Conservation (phyloP, 2,797 vertebrate species). For the Trachops cirrhosus region DNA sequence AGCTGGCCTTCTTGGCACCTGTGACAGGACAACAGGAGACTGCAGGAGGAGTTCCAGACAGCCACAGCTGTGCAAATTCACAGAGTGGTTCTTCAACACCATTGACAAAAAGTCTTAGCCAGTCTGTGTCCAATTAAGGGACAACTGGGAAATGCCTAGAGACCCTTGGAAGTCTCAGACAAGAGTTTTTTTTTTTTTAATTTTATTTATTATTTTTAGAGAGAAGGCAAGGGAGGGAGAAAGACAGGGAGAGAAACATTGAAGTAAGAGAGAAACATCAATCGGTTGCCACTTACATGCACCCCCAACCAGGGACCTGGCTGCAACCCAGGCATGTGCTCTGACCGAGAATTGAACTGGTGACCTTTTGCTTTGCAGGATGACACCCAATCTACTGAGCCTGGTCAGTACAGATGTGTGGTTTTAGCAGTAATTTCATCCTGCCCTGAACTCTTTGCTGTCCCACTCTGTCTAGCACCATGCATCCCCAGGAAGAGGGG, state of each 20-base stretch:
- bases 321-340: too few species aligned
- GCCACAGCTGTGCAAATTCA: constrained; percentile 95
- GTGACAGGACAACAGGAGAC: constrained; percentile 94
- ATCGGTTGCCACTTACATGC: too few species aligned
- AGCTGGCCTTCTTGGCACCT: constrained; percentile 81
- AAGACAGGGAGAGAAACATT: too few species aligned
- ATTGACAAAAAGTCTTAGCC: constrained; percentile 93
- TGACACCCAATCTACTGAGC: too few species aligned
- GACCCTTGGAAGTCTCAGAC: not conserved
- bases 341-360: too few species aligned
- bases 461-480: constrained; percentile 71
- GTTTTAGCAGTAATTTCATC: constrained; percentile 79
- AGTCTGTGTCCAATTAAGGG: not conserved
- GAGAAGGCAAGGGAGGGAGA: too few species aligned
- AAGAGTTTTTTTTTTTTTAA: too few species aligned
- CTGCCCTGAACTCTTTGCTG: constrained; percentile 78
- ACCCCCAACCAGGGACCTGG: too few species aligned
- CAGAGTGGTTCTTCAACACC: constrained; percentile 96
- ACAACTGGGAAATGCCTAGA: constrained; percentile 30
- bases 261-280: too few species aligned
- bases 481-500: constrained; percentile 69
- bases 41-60: constrained; percentile 96
- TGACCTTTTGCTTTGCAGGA: too few species aligned
- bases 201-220: too few species aligned
- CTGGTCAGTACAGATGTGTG: constrained; percentile 69